Evolutionary conservation across 2,113 vertebrate genomes (phyloP), one percentile per base, ranked within the genome.

Genomic region (Microtus oregoni): DNA sequence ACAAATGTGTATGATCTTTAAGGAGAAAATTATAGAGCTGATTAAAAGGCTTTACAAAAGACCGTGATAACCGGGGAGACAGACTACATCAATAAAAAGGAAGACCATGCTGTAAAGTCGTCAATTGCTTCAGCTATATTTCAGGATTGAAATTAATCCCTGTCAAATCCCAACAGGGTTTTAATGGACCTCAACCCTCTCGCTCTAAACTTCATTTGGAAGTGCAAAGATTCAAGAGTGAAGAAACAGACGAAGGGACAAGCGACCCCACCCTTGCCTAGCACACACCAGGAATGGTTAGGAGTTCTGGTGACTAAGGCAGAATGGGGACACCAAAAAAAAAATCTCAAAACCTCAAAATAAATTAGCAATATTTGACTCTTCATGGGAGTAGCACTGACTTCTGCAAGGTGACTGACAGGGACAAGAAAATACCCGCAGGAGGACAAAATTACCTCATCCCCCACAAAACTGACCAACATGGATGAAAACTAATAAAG

Each of bases 161-260:
- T 93, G 50, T 67, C 67, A 85, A 92, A 91, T 70, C 12, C n/a
- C 50, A 90, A 41, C 26, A 78, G 15, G 28, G 50, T 76, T 94
- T 89, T 83, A 81, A 75, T 76, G 22, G 68, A 92, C 89, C 24
- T 87, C 83, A 14, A 19, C n/a, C 73, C 38, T 32, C 0, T 97
- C 50, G 87, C 63, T 81, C 44, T 94, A 94, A 77, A 89, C 73
- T 96, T 86, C 35, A 88, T 82, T 92, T 96, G 12, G 28, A 97
- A 79, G 20, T 35, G 8, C 26, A 79, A 95, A 87, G 30, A 93
- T n/a, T 90, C 38, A 76, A 76, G 2, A 92, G 35, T 65, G 35
- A 81, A 90, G 78, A 90, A 91, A 76, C 17, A 20, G 87, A 5
- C 26, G 15, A 72, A 77, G 44, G 14, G 63, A 68, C 26, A 3